phyloP scores from a whole-genome alignment of 2,113 vertebrate species.

The Phalacrocorax carbo region DNA sequence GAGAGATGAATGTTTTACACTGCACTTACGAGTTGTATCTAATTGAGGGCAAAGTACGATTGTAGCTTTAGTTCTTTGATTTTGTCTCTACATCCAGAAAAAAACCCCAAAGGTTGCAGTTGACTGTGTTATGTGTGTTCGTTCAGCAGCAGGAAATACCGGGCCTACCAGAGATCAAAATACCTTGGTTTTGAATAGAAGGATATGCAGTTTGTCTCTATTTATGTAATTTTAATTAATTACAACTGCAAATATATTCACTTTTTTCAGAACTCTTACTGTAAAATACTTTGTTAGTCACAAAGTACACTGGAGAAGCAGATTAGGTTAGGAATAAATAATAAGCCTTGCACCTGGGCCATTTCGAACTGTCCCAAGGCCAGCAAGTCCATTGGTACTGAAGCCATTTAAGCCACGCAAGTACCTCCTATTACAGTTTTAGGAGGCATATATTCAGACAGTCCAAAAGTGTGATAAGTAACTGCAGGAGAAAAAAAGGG shows the following conservation, averaged over 20 bases:
- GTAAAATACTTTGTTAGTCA: not conserved
- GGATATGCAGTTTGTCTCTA: not conserved
- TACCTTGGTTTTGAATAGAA: not conserved
- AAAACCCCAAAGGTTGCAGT: not conserved
- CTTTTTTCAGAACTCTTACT: not conserved
- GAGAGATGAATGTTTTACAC: not conserved
- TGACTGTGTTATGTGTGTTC: rapidly evolving
- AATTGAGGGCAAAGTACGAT: not conserved
- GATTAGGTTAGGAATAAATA: not conserved
- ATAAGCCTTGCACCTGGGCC: not conserved
- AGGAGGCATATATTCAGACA: rapidly evolving
- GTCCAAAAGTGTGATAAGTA: not conserved
- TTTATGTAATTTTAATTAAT: not conserved
- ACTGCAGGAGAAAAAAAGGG: not conserved
- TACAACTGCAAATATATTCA: not conserved
- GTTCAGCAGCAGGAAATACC: not conserved
- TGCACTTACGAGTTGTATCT: not conserved
- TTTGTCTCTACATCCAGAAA: not conserved
- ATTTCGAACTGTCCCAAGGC: not conserved
- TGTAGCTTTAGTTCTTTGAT: not conserved
- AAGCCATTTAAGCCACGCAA: not conserved
- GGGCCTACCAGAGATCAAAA: not conserved
- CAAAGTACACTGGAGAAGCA: not conserved
- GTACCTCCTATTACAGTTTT: not conserved
- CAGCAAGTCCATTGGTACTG: not conserved